Base-by-base conservation (phyloP, 2,888 invertebrate genomes). In the Napeogenes sylphis region DNA sequence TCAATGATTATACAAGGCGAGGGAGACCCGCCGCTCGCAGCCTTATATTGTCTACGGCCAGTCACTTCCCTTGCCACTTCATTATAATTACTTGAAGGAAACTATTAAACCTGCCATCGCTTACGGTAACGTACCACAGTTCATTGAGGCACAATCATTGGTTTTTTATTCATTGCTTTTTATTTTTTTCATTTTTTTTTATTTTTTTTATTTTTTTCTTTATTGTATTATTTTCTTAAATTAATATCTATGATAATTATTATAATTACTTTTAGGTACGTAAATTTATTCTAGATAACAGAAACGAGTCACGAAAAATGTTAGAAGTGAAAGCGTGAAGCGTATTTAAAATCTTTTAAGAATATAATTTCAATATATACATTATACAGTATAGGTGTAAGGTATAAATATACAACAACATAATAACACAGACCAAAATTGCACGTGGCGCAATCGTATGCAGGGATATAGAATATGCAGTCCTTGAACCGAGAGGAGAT, bases 61-160 rank as follows among this genome's bases (percentile, higher is more conserved):
- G 75, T 72, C 75, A 72, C 71, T 51, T 12, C 51, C 21, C 12
- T 51, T 12, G 30, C 51, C 83, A 82, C 74, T 85, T 84, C 85
- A 83, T 84, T 82, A 82, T 75, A 77, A 79, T 81, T 82, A 78
- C 78, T 76, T 81, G 74, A 81, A 87, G 85, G 84, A 82, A 87
- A 85, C 87, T 82, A 84, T 84, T 81, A 81, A 80, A 86, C 85
- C 87, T 85, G 88, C 87, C 88, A 84, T 86, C 84, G 81, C 84
- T 86, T 85, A 87, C 85, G 90, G 90, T 90, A 90, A 89, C 90
- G 90, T 90, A 90, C 90, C 90, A 90, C 90, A 89, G 88, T 87
- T 89, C 84, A 89, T 89, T 89, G 90, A 90, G 90, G 90, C 90
- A 90, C 90, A 90, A 90, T 90, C 89, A 90, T 90, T 90, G 90